A percentile compares a stretch with the other conserved stretches of the same genome.
phyloP scores from a whole-genome alignment of 2,113 vertebrate genomes.

The Pheucticus melanocephalus region DNA sequence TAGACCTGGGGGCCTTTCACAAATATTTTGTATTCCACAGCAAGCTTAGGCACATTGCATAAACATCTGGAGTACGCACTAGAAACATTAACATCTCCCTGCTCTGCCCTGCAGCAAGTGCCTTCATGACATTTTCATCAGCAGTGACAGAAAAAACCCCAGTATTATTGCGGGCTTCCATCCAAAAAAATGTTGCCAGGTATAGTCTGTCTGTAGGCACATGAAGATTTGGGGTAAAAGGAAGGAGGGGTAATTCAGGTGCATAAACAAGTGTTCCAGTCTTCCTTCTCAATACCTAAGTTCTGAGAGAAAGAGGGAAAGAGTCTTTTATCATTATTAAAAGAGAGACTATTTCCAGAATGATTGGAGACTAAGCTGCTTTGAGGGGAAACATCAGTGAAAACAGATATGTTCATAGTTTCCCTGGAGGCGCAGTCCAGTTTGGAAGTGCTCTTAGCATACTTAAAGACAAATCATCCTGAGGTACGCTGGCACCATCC shows the following conservation, averaged over 20 bases:
- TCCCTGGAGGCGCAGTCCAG: not conserved
- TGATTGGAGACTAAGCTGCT: not conserved
- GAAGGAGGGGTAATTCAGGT: not conserved
- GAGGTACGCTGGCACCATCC: not conserved
- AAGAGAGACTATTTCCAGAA: not conserved
- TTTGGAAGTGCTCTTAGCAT: not conserved
- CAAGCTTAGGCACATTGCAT: slow-evolving; percentile 69
- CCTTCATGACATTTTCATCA: slow-evolving; percentile 16
- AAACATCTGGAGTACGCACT: slow-evolving; percentile 9
- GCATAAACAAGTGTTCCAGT: not conserved
- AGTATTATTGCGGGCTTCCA: not conserved
- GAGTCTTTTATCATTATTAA: not conserved
- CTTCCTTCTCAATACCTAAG: not conserved
- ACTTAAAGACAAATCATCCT: not conserved
- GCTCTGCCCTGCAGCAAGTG: not conserved
- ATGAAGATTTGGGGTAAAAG: fast-evolving
- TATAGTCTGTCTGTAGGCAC: not conserved
- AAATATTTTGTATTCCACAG: slow-evolving; percentile 61
- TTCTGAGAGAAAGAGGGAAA: not conserved
- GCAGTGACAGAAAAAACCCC: not conserved
- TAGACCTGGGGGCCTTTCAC: slow-evolving; percentile 36
- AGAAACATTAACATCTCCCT: not conserved
- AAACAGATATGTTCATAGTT: not conserved
- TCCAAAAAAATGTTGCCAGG: not conserved
- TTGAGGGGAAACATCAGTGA: not conserved